phyloP scores from a whole-genome alignment of 2,113 vertebrate genomes.

The Tyto alba region DNA sequence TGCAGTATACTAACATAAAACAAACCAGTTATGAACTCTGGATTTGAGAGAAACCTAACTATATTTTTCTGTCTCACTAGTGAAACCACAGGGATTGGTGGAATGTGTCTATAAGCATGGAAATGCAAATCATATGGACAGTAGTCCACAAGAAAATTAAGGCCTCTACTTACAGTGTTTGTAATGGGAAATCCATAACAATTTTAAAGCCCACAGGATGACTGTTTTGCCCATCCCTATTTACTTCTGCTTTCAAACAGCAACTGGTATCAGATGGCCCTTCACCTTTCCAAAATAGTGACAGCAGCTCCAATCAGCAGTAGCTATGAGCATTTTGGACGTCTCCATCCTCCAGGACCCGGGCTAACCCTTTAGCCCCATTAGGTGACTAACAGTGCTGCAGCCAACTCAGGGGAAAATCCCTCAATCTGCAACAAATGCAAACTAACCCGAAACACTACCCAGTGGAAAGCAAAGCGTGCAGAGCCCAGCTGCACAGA shows the following conservation, averaged over 20 bases:
- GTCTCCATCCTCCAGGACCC: rapidly evolving
- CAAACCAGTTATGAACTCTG: neutral
- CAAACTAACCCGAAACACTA: neutral
- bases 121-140: neutral
- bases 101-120: neutral
- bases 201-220: neutral
- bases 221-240: neutral
- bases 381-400: neutral
- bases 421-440: neutral
- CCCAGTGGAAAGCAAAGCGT: neutral
- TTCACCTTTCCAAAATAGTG: neutral
- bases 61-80: neutral
- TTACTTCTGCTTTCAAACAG: neutral
- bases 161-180: neutral
- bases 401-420: neutral
- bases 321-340: neutral
- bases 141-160: neutral
- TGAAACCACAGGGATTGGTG: neutral
- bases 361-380: neutral
- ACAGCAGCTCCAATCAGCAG: neutral
- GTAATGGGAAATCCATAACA: neutral
- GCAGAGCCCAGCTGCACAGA: neutral
- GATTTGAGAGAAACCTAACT: neutral
- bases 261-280: neutral
- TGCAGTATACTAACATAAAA: neutral